Base-by-base conservation (phyloP, 2,113 vertebrate genomes). In the Melanerpes aurifrons region DNA sequence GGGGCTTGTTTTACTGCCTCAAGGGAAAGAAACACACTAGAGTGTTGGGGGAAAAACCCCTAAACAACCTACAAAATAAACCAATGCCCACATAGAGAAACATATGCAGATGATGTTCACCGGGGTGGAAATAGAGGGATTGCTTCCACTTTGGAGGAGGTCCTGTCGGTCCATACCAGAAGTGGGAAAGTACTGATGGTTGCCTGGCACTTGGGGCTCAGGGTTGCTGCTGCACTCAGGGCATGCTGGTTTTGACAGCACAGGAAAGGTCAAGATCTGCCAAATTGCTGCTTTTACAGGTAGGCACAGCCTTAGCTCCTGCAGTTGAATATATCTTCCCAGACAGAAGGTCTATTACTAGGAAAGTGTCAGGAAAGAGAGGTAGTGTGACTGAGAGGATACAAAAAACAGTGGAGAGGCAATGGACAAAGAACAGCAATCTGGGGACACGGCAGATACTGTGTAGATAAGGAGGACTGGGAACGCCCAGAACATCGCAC, bases 181-280 rank as follows among this genome's bases (percentile, higher is more conserved):
- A 81, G 12, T 20, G 28, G 62, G 50, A 78, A 85, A 64, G 10
- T 2, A 3, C n/a, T 87, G 35, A 48, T 75, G 9, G 7, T 68
- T 87, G 82, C 87, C 70, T 57, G 62, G 25, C 15, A 84, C 14
- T 20, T 79, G 28, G 17, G 28, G 6, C 40, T 64, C 45, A 54
- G 71, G 35, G 7, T 31, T 71, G 8, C 56, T 69, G n/a, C 74
- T 1, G 2, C 16, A 3, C 26, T 63, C 1, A 1, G 6, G 15
- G 7, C 0, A 1, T 72, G 40, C 40, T 76, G 32, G 15, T 82
- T 69, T 77, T 47, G n/a, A 74, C 19, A 90, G 67, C 35, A 43
- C 22, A 57, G 16, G 37, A 66, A 76, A 66, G 57, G 64, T 47
- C 31, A 45, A 40, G 32, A 69, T 79, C 45, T 82, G n/a, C 50